Evolutionary conservation across 2,113 vertebrate genomes (phyloP), one percentile per base, ranked within the genome.

Genomic region (Coturnix japonica): DNA sequence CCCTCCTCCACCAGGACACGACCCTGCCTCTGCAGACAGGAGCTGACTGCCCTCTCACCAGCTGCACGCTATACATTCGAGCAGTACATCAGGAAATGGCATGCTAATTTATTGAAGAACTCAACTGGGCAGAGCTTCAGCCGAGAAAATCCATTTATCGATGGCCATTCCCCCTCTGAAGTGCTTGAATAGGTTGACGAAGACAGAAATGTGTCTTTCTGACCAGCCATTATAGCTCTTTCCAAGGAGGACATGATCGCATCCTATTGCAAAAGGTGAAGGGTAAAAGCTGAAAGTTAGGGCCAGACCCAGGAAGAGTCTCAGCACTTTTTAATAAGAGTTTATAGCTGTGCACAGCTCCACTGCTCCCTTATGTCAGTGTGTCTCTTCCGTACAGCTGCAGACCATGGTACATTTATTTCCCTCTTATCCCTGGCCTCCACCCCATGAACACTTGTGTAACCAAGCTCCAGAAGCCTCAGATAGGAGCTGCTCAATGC

Each of bases 131-230:
- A 89, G 89, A 75, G 94, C 35, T 23, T 79, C 51, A 78, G 85
- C 60, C 85, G 85, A 73, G 94, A 76, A 91, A 95, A 90, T 88
- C 89, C 85, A 93, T 94, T 89, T 87, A 95, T 87, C 0, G 92
- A 96, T 65, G 79, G 63, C 46, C 59, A 39, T 85, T 77, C 74
- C 64, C 46, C 33, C 47, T 77, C 75, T 77, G 72, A 92, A 80
- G 81, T 54, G 72, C 91, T 56, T 13, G 51, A 91, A 74, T 10
- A 81, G 74, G 43, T 49, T 93, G 94, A 84, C 78, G 84, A 84
- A 54, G 91, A 72, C 53, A 84, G 77, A 81, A 92, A 72, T 43
- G 51, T 30, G 77, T 49, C 84, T 73, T 59, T 70, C 59, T 2
- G 1, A 65, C 31, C 67, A 67, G 90, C 56, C 54, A 63, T 51